These are phyloP conservation scores for Ophion slaviceki DNA, from an alignment of 2,888 invertebrate species.

Conservation along the genomic window DNA sequence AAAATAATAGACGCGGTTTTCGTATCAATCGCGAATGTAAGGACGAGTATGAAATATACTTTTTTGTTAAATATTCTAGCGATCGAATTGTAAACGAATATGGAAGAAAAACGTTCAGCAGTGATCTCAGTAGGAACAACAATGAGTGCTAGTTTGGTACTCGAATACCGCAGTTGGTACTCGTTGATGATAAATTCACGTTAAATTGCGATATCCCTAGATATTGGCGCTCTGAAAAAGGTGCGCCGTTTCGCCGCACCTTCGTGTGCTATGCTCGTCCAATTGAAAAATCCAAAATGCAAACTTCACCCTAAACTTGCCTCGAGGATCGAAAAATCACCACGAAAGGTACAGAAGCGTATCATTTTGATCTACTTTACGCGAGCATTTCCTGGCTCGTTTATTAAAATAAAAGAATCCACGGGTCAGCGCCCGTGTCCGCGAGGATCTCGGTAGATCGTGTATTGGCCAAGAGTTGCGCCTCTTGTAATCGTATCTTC, in stretches of 20 bases:
- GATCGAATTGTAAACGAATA: not conserved
- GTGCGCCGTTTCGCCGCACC: conserved; percentile 48
- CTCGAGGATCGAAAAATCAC: not conserved
- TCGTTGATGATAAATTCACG: conserved; percentile 21
- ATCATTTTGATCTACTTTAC: not conserved
- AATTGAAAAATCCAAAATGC: conserved; percentile 13
- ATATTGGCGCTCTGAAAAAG: conserved; percentile 43
- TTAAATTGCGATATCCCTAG: conserved; percentile 49
- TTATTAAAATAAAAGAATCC: not conserved
- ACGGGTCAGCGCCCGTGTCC: conserved; percentile 42
- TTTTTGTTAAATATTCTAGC: not conserved
- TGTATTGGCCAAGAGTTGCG: conserved; percentile 64
- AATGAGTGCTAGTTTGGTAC: conserved; percentile 44
- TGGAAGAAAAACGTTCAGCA: not conserved
- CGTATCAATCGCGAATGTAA: too few species aligned
- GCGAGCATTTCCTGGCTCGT: not conserved
- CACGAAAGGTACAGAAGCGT: not conserved
- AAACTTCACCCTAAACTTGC: not conserved
- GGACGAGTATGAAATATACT: too few species aligned
- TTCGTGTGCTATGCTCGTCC: not conserved
- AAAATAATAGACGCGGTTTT: not conserved
- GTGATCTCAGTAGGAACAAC: not conserved
- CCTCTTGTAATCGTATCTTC: conserved; percentile 2
- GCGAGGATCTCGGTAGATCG: conserved; percentile 52
- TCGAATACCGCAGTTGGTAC: conserved; percentile 60